These are phyloP conservation scores for Phyllotreta striolata DNA, from an alignment of 2,888 invertebrate genomes.

Conservation along the genomic window DNA sequence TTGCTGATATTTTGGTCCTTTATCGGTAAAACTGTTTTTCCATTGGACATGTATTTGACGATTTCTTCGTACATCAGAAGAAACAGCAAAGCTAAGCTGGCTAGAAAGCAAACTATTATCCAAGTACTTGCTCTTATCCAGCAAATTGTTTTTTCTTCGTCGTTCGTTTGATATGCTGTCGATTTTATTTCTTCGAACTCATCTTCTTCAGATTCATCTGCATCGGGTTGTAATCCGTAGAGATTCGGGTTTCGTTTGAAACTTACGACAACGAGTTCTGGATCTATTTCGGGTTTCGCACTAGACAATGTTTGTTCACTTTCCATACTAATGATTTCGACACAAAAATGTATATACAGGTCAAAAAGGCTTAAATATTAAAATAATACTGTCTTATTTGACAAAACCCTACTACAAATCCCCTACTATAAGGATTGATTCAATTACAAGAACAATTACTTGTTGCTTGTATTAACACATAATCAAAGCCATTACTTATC, in stretches of 20 bases:
- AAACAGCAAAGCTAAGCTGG: constrained; percentile 6
- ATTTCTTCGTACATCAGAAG: constrained; percentile 25
- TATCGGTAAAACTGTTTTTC: neutral
- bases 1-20: too few species aligned
- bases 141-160: constrained; percentile 22
- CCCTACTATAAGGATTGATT: constrained; percentile 9
- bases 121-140: constrained; percentile 16
- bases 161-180: neutral
- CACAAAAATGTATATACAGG: neutral
- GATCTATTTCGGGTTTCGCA: neutral
- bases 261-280: constrained; percentile 7
- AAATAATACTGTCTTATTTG: constrained; percentile 2
- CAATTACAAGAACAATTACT: constrained; percentile 7
- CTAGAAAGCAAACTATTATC: constrained; percentile 23
- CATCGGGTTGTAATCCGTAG: neutral
- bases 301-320: neutral
- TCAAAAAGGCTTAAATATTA: constrained; percentile 2
- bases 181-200: neutral
- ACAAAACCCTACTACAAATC: constrained; percentile 15
- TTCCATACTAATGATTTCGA: too few species aligned
- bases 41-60: constrained; percentile 4
- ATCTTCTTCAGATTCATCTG: constrained; percentile 6
- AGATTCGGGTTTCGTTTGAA: constrained; percentile 9
- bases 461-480: constrained; percentile 3
- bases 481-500: constrained; percentile 9